Base-by-base conservation (phyloP, 2,113 vertebrate genomes). In the Herpailurus yagouaroundi region DNA sequence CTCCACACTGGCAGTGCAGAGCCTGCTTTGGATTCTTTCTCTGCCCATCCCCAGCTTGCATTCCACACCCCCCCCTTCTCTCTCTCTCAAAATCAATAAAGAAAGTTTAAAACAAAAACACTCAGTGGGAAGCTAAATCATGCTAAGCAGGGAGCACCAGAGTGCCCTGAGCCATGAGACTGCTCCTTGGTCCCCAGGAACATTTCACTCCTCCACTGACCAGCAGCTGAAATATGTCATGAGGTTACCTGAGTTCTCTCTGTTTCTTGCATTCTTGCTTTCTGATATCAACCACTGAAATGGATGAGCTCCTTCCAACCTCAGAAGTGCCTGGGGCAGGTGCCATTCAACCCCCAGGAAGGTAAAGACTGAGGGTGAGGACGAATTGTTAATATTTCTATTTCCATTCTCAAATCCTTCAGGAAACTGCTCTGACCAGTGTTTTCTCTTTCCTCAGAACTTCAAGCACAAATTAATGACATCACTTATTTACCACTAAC, bases 11-110 rank as follows among this genome's bases (percentile, higher is more conserved):
- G 55, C 55, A 57, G 55, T 57, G 55, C 55, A 57, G 55, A 57
- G 55, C 55, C 55, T 57, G 55, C 18, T 57, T 57, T 57, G 55
- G 55, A 7, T 57, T 57, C 52, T 57, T 55, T 55, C 55, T 55
- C 55, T 55, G 55, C 18, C 55, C 55, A 55, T 19, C 55, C 55
- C 18, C 55, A 57, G 55, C 55, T 57, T 14, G 14, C 55, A 57
- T 57, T 5, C 52, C 5, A 1, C 5, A 18, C 5, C 1, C 18
- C 5, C 18, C 4, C 52, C 15, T 4, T 55, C 15, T 55, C 16
- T 55, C 16, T 57, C 55, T 57, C 18, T 57, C 18, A 57, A 57
- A 21, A 57, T 19, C 55, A 57, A 57, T 57, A 6, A 5, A 57
- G 18, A 57, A 57, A 57, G 18, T 57, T 57, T 57, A 19, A 57